Conservation (phyloP, 1,140 invertebrate genomes). For the Lordiphosa stackelbergi region DNA sequence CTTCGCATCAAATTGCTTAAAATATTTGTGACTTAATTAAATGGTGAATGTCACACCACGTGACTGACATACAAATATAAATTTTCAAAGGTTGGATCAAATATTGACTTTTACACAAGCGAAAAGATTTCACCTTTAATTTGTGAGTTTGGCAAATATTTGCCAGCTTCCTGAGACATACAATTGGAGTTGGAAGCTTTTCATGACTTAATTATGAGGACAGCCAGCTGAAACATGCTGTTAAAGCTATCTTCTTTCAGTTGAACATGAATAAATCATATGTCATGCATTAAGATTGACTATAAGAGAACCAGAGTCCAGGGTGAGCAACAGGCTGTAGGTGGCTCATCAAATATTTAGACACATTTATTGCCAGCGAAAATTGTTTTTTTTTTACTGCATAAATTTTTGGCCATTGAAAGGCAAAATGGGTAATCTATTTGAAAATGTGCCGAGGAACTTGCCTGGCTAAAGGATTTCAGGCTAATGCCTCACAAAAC, state of each 20-base stretch:
- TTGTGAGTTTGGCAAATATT: slow-evolving; percentile 42
- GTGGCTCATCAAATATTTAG: slow-evolving; percentile 55
- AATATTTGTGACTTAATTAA: slow-evolving; percentile 48
- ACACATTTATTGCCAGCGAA: slow-evolving; percentile 30
- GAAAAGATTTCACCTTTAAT: slow-evolving; percentile 28
- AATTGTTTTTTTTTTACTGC: slow-evolving; percentile 25
- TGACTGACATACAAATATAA: neutral
- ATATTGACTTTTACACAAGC: slow-evolving; percentile 47
- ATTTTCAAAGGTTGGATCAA: slow-evolving; percentile 27
- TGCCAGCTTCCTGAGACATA: neutral
- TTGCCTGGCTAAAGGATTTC: slow-evolving; percentile 38
- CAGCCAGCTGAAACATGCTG: slow-evolving; percentile 23
- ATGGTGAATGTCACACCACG: slow-evolving; percentile 9
- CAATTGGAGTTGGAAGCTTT: slow-evolving; percentile 6
- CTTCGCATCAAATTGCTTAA: slow-evolving; percentile 16
- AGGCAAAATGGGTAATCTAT: slow-evolving; percentile 11
- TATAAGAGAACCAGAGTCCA: slow-evolving; percentile 12
- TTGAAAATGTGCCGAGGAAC: slow-evolving; percentile 24
- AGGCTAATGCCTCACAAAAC: slow-evolving; percentile 20
- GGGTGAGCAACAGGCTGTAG: slow-evolving; percentile 32
- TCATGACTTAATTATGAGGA: slow-evolving; percentile 60
- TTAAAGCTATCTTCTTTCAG: slow-evolving; percentile 1
- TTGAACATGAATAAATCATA: slow-evolving; percentile 43
- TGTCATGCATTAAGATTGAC: slow-evolving; percentile 27
- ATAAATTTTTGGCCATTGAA: slow-evolving; percentile 18